Conservation (phyloP, 2,888 invertebrate species). For the Drosophila atripex region DNA sequence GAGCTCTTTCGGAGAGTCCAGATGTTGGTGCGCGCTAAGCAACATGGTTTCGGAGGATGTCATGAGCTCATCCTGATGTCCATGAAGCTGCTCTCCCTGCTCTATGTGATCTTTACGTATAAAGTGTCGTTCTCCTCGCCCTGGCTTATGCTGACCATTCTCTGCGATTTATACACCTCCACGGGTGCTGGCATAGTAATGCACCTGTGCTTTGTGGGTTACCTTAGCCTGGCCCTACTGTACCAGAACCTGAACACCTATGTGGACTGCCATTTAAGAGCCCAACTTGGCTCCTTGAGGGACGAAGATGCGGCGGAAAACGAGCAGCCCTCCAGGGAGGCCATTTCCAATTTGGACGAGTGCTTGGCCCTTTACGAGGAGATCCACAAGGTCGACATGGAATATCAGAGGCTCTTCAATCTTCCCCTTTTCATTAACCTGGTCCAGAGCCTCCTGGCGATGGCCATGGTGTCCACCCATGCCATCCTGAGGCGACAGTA, state of each 20-base stretch:
- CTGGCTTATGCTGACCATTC: background rate
- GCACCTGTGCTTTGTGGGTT: constrained; percentile 48
- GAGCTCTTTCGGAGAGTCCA: constrained; percentile 27
- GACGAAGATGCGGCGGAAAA: background rate
- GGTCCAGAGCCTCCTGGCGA: constrained; percentile 25
- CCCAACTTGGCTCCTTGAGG: constrained; percentile 10
- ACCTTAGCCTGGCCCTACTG: constrained; percentile 43
- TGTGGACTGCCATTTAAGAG: constrained; percentile 36
- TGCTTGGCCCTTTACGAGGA: constrained; percentile 43
- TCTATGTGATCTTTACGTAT: constrained; percentile 17
- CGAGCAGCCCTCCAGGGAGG: background rate
- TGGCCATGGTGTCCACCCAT: constrained; percentile 34
- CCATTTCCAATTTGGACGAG: constrained; percentile 26
- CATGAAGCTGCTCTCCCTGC: constrained; percentile 22
- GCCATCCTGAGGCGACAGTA: constrained; percentile 10
- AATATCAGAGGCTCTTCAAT: constrained; percentile 40
- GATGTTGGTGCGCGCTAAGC: background rate
- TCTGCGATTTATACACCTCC: constrained; percentile 28
- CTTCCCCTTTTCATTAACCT: constrained; percentile 37
- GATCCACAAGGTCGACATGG: constrained; percentile 29
- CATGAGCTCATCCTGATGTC: constrained; percentile 33
- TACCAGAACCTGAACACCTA: constrained; percentile 39
- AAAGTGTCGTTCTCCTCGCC: background rate
- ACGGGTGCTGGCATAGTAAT: constrained; percentile 28
- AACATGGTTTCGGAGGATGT: constrained; percentile 24